Evolutionary conservation across 1,140 invertebrate species (phyloP).

Genomic region (Teleopsis dalmanni): DNA sequence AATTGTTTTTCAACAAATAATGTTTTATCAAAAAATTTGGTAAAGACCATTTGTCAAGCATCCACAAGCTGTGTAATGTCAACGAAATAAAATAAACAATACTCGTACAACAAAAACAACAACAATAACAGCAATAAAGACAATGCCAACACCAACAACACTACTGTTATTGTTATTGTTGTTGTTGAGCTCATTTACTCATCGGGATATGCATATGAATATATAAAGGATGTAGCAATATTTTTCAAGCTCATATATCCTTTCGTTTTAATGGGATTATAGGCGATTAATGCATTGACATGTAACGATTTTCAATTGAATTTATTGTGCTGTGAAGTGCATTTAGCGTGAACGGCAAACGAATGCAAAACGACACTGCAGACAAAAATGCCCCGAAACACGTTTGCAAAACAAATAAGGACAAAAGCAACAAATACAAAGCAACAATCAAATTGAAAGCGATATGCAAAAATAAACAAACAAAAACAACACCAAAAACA

Average conservation of each 20-base stretch:
- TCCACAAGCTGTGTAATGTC: not conserved
- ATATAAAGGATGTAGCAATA: slow-evolving; percentile 1
- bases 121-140: not conserved
- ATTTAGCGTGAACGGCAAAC: slow-evolving; percentile 7
- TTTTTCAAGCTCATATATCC: slow-evolving; percentile 1
- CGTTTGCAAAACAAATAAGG: no score
- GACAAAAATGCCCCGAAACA: not conserved
- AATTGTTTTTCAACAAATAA: no score
- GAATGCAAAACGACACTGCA: slow-evolving; percentile 18
- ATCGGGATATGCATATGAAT: not conserved
- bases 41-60: slow-evolving; percentile 8
- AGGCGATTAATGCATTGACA: slow-evolving; percentile 45
- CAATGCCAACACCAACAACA: not conserved
- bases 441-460: not conserved
- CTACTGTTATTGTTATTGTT: no score
- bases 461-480: slow-evolving; percentile 28
- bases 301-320: slow-evolving; percentile 45
- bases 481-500: slow-evolving; percentile 17
- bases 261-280: slow-evolving; percentile 41
- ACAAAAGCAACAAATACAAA: not conserved
- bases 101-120: not conserved
- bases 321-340: slow-evolving; percentile 17
- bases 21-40: slow-evolving; percentile 1
- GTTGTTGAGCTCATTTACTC: no score
- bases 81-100: not conserved